phyloP scores from a whole-genome alignment of 1,140 invertebrate species.

The Rhyzopertha dominica region DNA sequence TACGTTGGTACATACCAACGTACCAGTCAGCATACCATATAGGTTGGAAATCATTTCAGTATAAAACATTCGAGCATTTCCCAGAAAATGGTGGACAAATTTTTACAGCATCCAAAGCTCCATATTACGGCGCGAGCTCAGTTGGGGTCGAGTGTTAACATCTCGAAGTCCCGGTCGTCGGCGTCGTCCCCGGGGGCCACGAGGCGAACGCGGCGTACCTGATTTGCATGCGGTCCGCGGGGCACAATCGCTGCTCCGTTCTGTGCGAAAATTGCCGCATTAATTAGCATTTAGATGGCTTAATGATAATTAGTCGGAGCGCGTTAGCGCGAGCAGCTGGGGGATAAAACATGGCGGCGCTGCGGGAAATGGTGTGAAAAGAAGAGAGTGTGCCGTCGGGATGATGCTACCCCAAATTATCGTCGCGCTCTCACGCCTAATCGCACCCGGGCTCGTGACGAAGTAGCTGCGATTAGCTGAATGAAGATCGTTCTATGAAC shows the following conservation, averaged over 20 bases:
- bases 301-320: constrained; percentile 50
- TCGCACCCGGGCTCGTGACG: constrained; percentile 30
- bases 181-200: neutral
- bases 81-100: too few relatives aligned
- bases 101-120: too few relatives aligned
- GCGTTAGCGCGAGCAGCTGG: constrained; percentile 37
- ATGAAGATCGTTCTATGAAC: too few relatives aligned
- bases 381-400: constrained; percentile 25
- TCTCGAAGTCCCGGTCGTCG: too few relatives aligned
- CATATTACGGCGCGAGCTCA: too few relatives aligned
- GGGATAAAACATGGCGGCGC: constrained; percentile 37
- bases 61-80: too few relatives aligned
- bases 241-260: constrained; percentile 40
- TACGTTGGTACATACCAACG: too few relatives aligned
- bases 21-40: too few relatives aligned
- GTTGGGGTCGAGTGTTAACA: too few relatives aligned
- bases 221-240: constrained; percentile 45
- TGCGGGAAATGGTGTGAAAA: constrained; percentile 40
- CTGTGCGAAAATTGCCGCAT: constrained; percentile 50
- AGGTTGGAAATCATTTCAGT: too few relatives aligned
- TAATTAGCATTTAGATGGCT: constrained; percentile 54
- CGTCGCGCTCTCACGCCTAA: constrained; percentile 26
- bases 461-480: constrained; percentile 24
- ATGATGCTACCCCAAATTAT: constrained; percentile 26
- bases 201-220: constrained; percentile 28